phyloP scores from a whole-genome alignment of 2,888 invertebrate species.

The Microplitis manilae region DNA sequence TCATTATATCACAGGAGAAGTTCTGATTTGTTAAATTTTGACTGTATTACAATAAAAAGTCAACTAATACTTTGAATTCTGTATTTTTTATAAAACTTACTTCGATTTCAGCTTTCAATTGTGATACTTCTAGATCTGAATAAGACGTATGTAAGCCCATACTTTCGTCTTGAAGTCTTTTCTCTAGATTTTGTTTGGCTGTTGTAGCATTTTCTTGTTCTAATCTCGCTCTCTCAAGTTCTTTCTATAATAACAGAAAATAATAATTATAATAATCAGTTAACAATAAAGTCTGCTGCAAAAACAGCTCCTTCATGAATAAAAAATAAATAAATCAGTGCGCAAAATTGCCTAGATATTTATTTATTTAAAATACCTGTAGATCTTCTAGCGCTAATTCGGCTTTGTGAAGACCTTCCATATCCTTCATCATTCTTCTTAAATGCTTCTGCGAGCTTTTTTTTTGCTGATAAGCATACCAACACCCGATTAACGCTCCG shows the following conservation, averaged over 20 bases:
- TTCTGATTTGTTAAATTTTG: too few species aligned
- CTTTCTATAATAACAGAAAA: conserved; percentile 67
- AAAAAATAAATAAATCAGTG: too few species aligned
- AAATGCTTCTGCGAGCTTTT: conserved; percentile 90
- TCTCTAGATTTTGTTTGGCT: conserved; percentile 87
- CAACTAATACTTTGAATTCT: not conserved
- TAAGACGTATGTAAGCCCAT: conserved; percentile 82
- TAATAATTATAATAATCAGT: not conserved
- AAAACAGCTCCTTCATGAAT: too few species aligned
- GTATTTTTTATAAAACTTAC: conserved; percentile 69
- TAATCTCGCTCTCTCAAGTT: conserved; percentile 86
- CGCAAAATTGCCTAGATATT: not conserved
- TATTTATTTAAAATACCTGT: conserved; percentile 73
- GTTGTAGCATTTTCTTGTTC: conserved; percentile 88
- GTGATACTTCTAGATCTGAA: conserved; percentile 86
- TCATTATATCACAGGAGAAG: too few species aligned
- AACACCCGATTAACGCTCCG: conserved; percentile 89
- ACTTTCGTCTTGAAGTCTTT: conserved; percentile 82
- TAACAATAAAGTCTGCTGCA: too few species aligned
- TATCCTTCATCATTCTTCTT: conserved; percentile 92
- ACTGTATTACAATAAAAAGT: not conserved
- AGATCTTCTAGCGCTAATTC: conserved; percentile 89
- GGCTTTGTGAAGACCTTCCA: conserved; percentile 92
- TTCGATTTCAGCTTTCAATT: conserved; percentile 88
- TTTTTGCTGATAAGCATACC: conserved; percentile 93